Conservation (phyloP, 2,888 invertebrate species). For the Watsonalla binaria region DNA sequence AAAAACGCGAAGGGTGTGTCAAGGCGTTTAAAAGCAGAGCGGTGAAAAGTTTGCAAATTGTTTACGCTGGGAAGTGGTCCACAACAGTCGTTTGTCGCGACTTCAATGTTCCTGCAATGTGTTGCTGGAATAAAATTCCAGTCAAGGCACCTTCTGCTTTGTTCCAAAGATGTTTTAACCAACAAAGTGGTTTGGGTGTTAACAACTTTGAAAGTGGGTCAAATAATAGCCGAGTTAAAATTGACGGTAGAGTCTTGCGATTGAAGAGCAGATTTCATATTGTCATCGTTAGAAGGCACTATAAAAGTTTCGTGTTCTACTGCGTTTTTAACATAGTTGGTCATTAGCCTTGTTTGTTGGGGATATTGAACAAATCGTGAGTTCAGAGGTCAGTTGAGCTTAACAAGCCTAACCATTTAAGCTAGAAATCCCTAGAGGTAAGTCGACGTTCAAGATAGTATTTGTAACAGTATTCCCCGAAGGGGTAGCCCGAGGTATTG, state of each 20-base stretch:
- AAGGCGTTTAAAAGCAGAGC: neutral
- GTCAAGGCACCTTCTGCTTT: neutral
- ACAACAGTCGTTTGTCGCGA: slow-evolving; percentile 29
- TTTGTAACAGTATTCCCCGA: no score
- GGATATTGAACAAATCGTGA: no score
- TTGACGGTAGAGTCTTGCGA: neutral
- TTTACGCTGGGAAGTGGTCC: slow-evolving; percentile 30
- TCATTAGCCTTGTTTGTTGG: no score
- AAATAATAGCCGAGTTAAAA: neutral
- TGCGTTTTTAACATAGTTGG: no score
- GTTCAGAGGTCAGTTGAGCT: no score
- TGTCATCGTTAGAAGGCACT: neutral
- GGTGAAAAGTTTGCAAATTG: slow-evolving; percentile 31
- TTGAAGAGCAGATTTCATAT: neutral
- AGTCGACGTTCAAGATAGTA: no score
- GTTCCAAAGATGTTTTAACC: slow-evolving; percentile 1
- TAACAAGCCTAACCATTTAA: no score
- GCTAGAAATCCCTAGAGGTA: no score
- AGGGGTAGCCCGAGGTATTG: no score
- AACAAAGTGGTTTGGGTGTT: neutral
- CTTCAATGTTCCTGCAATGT: slow-evolving; percentile 19
- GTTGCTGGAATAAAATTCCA: slow-evolving; percentile 19
- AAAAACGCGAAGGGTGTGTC: slow-evolving; percentile 1
- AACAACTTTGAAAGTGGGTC: neutral
- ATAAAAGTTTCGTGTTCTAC: neutral